Percentiles rank a stretch among this genome's conserved stretches.
Conservation (phyloP, 1,140 invertebrate species). For the Mamestra configurata region DNA sequence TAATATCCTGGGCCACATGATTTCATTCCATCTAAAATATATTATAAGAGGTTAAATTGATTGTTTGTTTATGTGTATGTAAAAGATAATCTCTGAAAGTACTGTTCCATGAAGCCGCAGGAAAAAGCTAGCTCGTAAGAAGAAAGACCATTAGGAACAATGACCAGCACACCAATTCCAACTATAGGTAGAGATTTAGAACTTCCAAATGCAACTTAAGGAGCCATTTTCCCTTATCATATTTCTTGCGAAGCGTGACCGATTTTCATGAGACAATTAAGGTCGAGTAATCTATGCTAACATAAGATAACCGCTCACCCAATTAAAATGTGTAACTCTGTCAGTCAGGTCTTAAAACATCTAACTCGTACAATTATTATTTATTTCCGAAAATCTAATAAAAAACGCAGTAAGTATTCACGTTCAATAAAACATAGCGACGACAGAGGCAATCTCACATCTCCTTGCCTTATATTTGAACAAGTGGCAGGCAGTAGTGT, state of each 20-base stretch:
- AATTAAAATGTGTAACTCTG: neutral
- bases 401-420: conserved; percentile 15
- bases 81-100: no score
- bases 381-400: conserved; percentile 16
- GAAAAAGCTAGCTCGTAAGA: no score
- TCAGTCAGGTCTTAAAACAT: neutral
- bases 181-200: neutral
- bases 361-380: neutral
- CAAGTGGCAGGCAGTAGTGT: conserved; percentile 66
- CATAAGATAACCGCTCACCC: conserved; percentile 17
- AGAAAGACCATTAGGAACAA: no score
- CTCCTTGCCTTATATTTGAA: conserved; percentile 58
- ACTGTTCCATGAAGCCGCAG: no score
- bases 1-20: no score
- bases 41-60: no score
- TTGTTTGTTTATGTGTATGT: no score
- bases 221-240: conserved; percentile 6
- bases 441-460: neutral
- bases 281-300: conserved; percentile 3
- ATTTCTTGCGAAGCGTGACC: conserved; percentile 15
- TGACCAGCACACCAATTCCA: no score
- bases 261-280: conserved; percentile 18
- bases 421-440: conserved; percentile 24
- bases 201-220: neutral
- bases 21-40: no score